A percentile compares a stretch with the other conserved stretches of the same genome.
Conservation (phyloP, 2,797 vertebrate genomes). For the Botia almorhae region DNA sequence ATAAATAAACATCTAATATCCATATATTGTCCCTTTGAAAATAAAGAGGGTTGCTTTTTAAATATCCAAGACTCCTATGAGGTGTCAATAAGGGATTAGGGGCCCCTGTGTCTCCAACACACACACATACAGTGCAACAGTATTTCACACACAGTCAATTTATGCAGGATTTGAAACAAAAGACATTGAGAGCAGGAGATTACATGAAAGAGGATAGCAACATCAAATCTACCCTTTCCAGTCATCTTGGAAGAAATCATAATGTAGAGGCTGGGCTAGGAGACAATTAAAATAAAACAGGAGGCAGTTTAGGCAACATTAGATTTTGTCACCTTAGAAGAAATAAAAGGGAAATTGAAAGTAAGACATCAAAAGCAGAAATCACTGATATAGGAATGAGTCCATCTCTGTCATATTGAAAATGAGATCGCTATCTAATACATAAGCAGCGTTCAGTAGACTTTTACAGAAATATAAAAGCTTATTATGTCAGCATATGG, state of each 20-base stretch:
- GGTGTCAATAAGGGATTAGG: no score
- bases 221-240: slow-evolving; percentile 32
- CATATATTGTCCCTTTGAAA: no score
- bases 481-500: neutral
- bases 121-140: neutral
- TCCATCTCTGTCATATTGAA: neutral
- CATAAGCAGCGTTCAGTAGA: neutral
- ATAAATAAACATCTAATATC: no score
- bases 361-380: neutral
- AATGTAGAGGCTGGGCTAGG: slow-evolving; percentile 20
- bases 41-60: no score
- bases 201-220: slow-evolving; percentile 24
- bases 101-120: no score
- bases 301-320: neutral
- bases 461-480: neutral
- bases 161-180: slow-evolving; percentile 16
- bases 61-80: no score
- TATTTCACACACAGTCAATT: neutral
- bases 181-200: neutral
- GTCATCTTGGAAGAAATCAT: slow-evolving; percentile 26
- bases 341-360: slow-evolving; percentile 11
- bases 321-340: slow-evolving; percentile 11
- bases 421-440: neutral
- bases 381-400: slow-evolving; percentile 22
- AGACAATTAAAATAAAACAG: slow-evolving; percentile 33